Conservation (phyloP, 2,888 invertebrate species). For the Lasioglossum morio region DNA sequence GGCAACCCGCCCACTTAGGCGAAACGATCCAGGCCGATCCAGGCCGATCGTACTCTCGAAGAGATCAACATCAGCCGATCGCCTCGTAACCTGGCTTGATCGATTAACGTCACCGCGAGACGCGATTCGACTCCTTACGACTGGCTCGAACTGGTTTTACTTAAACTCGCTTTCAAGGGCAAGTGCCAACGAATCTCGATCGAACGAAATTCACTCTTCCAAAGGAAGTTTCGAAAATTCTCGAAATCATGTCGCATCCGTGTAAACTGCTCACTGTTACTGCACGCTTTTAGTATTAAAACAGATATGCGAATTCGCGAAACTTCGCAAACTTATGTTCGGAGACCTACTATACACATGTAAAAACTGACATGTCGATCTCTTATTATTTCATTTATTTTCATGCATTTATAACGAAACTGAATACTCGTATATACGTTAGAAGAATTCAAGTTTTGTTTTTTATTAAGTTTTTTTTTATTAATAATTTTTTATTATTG, state of each 20-base stretch:
- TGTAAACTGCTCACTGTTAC: neutral
- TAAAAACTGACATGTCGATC: neutral
- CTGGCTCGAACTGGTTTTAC: conserved; percentile 68
- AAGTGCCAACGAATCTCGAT: neutral
- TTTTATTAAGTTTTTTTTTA: no score
- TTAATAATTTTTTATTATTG: no score
- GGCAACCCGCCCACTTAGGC: neutral
- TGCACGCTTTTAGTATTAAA: neutral
- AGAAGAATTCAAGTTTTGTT: no score
- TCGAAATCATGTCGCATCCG: neutral
- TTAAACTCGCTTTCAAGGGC: conserved; percentile 52
- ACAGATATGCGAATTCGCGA: neutral
- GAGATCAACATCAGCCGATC: conserved; percentile 17
- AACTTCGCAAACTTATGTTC: neutral
- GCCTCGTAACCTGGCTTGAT: conserved; percentile 47
- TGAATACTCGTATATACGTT: no score
- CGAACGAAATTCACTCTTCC: neutral
- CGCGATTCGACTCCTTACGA: conserved; percentile 56
- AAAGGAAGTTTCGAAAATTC: neutral
- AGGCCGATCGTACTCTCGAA: neutral
- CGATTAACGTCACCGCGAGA: conserved; percentile 64
- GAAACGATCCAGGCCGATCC: neutral
- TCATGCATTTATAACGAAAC: no score
- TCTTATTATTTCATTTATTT: no score
- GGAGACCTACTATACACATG: neutral